These are phyloP conservation scores for Mormyrus proboscirostris DNA, from an alignment of 2,797 vertebrate species.

Conservation along the genomic window DNA sequence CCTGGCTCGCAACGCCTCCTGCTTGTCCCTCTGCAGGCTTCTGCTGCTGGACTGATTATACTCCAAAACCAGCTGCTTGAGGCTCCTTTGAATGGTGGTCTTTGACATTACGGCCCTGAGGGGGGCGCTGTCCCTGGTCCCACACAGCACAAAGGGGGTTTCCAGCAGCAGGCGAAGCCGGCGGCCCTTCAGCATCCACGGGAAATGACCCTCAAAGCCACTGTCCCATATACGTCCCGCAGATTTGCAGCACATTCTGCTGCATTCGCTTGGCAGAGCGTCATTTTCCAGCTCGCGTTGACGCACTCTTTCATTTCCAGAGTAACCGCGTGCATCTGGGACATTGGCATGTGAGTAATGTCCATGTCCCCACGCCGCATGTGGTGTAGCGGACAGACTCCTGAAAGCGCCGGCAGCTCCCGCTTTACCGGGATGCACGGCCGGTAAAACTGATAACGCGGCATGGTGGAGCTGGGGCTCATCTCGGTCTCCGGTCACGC, in stretches of 20 bases:
- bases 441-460: background rate
- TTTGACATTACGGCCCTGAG: constrained; percentile 32
- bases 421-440: background rate
- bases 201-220: background rate
- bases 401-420: background rate
- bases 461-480: background rate
- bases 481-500: background rate
- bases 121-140: constrained; percentile 12
- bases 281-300: background rate
- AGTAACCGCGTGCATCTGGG: background rate
- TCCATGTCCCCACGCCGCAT: background rate
- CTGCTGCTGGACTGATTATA: constrained; percentile 27
- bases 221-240: background rate
- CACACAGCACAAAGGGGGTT: background rate
- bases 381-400: background rate
- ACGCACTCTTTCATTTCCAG: background rate
- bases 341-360: background rate
- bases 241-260: background rate
- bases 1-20: constrained; percentile 27
- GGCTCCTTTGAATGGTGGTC: constrained; percentile 24
- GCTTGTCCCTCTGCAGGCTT: constrained; percentile 23
- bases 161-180: background rate
- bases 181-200: background rate
- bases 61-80: constrained; percentile 32
- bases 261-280: background rate